Conservation (phyloP, 1,140 invertebrate genomes). For the Harpegnathos saltator region DNA sequence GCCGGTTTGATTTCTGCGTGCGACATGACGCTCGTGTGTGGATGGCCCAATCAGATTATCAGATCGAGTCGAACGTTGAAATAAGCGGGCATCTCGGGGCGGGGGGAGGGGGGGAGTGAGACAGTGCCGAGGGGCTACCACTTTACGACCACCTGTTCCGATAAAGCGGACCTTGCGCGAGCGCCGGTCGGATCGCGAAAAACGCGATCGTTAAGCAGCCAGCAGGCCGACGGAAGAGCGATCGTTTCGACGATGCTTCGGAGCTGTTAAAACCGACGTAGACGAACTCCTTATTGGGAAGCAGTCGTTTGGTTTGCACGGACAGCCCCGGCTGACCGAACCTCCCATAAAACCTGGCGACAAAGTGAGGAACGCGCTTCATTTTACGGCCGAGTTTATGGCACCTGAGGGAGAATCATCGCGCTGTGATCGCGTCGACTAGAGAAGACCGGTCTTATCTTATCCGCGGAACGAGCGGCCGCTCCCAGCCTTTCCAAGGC, state of each 20-base stretch:
- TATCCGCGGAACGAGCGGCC: slow-evolving; percentile 67
- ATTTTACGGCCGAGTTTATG: slow-evolving; percentile 74
- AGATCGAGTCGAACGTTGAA: slow-evolving; percentile 38
- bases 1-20: neutral
- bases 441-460: slow-evolving; percentile 70
- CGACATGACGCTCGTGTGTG: neutral
- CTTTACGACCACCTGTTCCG: slow-evolving; percentile 70
- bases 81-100: slow-evolving; percentile 12
- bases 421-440: slow-evolving; percentile 43
- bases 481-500: slow-evolving; percentile 48
- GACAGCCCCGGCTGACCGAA: slow-evolving; percentile 15
- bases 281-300: slow-evolving; percentile 60
- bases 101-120: too few species aligned
- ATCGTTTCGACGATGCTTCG: slow-evolving; percentile 25
- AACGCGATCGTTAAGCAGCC: slow-evolving; percentile 45
- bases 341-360: slow-evolving; percentile 72
- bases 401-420: slow-evolving; percentile 62
- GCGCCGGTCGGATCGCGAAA: slow-evolving; percentile 25
- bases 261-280: slow-evolving; percentile 63
- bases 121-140: slow-evolving; percentile 36
- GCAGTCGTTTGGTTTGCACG: neutral
- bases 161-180: slow-evolving; percentile 43
- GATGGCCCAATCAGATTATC: slow-evolving; percentile 53
- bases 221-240: slow-evolving; percentile 36
- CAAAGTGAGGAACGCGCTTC: slow-evolving; percentile 74